Evolutionary conservation across 1,140 invertebrate species (phyloP), one percentile per base, ranked within the genome.

Genomic region (Drosophila carrolli): DNA sequence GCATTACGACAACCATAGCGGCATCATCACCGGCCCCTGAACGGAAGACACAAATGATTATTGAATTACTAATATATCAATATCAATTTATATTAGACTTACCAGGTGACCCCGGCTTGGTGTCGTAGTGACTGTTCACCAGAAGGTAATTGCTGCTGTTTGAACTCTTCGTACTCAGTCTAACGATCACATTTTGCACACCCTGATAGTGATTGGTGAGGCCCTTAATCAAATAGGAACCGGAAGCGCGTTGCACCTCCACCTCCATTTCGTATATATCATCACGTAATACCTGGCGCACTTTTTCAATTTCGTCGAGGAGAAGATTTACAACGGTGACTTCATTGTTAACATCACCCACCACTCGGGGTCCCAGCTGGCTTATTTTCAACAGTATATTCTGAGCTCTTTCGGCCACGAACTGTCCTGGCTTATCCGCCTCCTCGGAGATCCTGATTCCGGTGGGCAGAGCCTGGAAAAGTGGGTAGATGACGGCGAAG

Each of bases 61-160:
- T 11, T 27, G 4, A 9, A 6, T 16, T 7, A 16, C 27, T n/a
- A n/a, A n/a, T n/a, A n/a, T n/a, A n/a, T n/a, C n/a, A 13, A 23
- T 14, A 3, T 2, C 10, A 7, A 14, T 16, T 8, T 9, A 0
- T 6, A 1, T 4, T 11, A 16, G 6, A 59, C 62, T 48, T 44
- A 94, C 93, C 94, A 27, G 93, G 93, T 61, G 97, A 97, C 77
- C 96, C 96, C 47, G 96, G 94, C 79, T 98, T 96, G 48, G 96
- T 95, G 93, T 99, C 98, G 93, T 96, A 98, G 93, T 99, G 98
- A 92, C 97, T 98, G 93, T 99, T 99, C 48, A 99, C 94, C 48
- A 99, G 93, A 58, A 99, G 93, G 88, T 96, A 81, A 0, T 58
- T 65, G 6, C 65, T 27, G 14, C 85, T 91, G 0, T 67, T 81